These are phyloP conservation scores for Pseudobourletiella spinata DNA, from an alignment of 1,140 invertebrate species.

Conservation along the genomic window DNA sequence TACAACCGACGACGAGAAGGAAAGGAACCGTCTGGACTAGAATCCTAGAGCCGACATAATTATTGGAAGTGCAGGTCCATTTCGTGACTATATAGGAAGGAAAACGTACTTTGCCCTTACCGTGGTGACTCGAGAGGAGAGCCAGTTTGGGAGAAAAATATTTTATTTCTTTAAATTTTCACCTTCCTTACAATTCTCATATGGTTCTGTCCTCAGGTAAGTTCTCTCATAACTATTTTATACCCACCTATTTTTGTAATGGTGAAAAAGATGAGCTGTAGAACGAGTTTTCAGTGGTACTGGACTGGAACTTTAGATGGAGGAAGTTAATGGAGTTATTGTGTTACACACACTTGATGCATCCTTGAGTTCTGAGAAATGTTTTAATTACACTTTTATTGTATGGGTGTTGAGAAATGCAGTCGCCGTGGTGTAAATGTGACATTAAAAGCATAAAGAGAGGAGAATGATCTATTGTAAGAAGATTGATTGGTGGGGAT, in stretches of 20 bases:
- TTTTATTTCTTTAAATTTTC: neutral
- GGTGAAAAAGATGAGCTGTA: neutral
- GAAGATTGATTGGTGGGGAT: neutral
- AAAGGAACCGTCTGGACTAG: no score
- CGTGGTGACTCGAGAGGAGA: no score
- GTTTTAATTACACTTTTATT: neutral
- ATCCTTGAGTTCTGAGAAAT: neutral
- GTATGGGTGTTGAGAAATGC: no score
- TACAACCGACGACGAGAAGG: no score
- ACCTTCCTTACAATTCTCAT: conserved; percentile 25
- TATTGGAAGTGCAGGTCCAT: no score
- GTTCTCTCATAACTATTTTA: neutral
- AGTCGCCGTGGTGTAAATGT: no score
- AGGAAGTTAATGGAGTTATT: neutral
- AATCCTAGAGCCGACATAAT: no score
- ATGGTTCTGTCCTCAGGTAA: conserved; percentile 31
- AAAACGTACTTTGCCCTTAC: no score
- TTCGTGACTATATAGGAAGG: no score
- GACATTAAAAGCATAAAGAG: no score
- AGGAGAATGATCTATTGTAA: no score
- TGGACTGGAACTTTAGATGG: neutral
- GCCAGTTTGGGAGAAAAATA: no score
- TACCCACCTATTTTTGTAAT: neutral
- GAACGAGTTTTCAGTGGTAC: neutral
- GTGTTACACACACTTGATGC: neutral